These are phyloP conservation scores for Siphlonurus alternatus DNA, from an alignment of 2,888 invertebrate genomes.

Conservation along the genomic window DNA sequence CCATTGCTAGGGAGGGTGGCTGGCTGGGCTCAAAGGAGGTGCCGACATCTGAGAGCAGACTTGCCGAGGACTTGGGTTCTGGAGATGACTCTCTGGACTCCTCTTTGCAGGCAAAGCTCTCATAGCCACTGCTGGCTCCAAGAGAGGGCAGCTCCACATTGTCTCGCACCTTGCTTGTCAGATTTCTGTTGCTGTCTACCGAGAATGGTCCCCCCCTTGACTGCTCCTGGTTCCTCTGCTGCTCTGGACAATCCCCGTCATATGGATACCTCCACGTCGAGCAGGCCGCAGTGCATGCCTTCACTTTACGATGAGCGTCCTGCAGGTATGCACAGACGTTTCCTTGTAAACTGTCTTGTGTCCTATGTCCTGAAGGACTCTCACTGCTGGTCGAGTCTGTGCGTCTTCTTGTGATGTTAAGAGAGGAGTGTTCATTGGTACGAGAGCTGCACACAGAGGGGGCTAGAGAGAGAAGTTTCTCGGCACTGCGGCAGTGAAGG, in stretches of 20 bases:
- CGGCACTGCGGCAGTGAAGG: slow-evolving; percentile 53
- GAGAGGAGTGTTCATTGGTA: slow-evolving; percentile 2
- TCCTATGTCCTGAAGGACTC: slow-evolving; percentile 14
- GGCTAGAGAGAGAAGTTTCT: slow-evolving; percentile 54
- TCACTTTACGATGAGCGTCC: slow-evolving; percentile 65
- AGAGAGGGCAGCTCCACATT: slow-evolving; percentile 43
- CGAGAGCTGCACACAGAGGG: slow-evolving; percentile 34
- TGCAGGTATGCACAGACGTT: slow-evolving; percentile 76
- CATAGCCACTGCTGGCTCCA: slow-evolving; percentile 63
- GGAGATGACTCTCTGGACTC: slow-evolving; percentile 30
- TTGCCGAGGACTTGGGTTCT: slow-evolving; percentile 11
- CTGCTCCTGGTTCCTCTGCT: neutral
- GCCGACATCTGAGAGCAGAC: neutral
- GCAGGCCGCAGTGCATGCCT: slow-evolving; percentile 56
- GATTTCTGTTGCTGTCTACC: neutral
- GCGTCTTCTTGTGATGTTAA: slow-evolving; percentile 11
- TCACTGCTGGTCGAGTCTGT: slow-evolving; percentile 11
- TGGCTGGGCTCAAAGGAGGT: too few relatives aligned
- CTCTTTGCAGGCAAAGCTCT: slow-evolving; percentile 38
- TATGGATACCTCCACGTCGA: slow-evolving; percentile 63
- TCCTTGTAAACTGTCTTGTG: slow-evolving; percentile 49
- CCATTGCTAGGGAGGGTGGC: too few relatives aligned
- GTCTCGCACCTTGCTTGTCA: neutral
- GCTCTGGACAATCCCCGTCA: slow-evolving; percentile 37
- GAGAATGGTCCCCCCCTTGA: neutral